phyloP scores from a whole-genome alignment of 2,888 invertebrate genomes.

The Lasioglossum malachurum region DNA sequence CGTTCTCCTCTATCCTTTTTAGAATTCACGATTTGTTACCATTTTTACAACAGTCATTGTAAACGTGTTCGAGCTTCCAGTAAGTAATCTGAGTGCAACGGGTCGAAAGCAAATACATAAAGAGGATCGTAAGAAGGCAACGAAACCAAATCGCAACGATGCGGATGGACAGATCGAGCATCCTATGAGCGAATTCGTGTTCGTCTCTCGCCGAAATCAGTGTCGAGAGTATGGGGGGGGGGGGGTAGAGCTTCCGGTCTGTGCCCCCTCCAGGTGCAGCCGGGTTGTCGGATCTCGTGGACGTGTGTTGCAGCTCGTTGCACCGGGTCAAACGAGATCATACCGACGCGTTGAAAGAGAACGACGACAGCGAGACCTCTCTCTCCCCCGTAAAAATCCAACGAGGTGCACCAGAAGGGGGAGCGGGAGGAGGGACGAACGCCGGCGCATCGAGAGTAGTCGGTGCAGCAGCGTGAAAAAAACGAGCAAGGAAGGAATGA shows the following conservation, averaged over 20 bases:
- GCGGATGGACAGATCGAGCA: not conserved
- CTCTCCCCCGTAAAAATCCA: slow-evolving; percentile 10
- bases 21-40: too few species aligned
- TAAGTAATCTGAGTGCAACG: too few species aligned
- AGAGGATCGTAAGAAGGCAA: not conserved
- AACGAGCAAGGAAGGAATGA: slow-evolving; percentile 45
- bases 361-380: slow-evolving; percentile 10
- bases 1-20: too few species aligned
- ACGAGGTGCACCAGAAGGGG: not conserved
- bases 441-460: slow-evolving; percentile 12
- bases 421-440: slow-evolving; percentile 9
- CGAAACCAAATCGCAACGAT: not conserved
- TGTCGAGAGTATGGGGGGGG: not conserved
- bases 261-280: slow-evolving; percentile 44
- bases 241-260: slow-evolving; percentile 39
- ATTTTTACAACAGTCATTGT: too few species aligned
- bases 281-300: not conserved
- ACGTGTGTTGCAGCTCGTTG: slow-evolving; percentile 59
- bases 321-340: slow-evolving; percentile 61
- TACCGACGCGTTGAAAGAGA: slow-evolving; percentile 42
- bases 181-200: not conserved
- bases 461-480: slow-evolving; percentile 64
- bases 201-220: not conserved
- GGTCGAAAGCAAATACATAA: not conserved
- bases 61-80: too few species aligned